Base-by-base conservation (phyloP, 2,113 vertebrate genomes). In the Poeciliopsis occidentalis region DNA sequence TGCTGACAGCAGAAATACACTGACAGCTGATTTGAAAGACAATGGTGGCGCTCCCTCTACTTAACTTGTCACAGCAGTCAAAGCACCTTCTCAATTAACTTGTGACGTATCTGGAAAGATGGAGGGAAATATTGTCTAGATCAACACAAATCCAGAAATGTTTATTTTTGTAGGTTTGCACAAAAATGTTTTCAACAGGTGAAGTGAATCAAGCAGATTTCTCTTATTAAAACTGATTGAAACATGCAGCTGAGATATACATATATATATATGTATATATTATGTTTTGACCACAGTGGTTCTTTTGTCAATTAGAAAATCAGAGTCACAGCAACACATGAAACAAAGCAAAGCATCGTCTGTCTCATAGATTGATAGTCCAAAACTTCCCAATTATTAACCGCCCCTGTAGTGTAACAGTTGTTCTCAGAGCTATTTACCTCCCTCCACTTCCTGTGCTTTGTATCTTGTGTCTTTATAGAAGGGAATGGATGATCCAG, bases 1-100 rank as follows among this genome's bases (percentile, higher is more conserved):
- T 94, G 93, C 93, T 94, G 93, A 94, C 91, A 88, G 88, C 82
- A 89, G 85, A 88, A 90, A 88, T 86, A 84, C 81, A 66, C 76
- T 92, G 93, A 94, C 93, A 93, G 90, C 90, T 93, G 90, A 94
- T 94, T 93, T 94, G 92, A 85, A 94, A 95, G 93, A 95, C 94
- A 94, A 94, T 94, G 80, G 88, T 76, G 77, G 75, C 66, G n/a
- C 78, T 89, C 89, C 87, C 91, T 85, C 91, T 92, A 94, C 91
- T 95, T 94, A 93, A 92, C 91, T 94, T 93, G 93, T 95, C 94
- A 95, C 15, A 69, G 85, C 84, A 88, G 82, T 93, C 91, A 92
- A 90, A 93, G 90, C 90, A 88, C 86, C 84, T 90, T 91, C 91
- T 87, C 86, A 77, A 81, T 92, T 89, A 86, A 74, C 90, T 74